Percentiles rank a stretch among this genome's conserved stretches.
Evolutionary conservation across 2,113 vertebrate species (phyloP).

Genomic region (Excalfactoria chinensis): DNA sequence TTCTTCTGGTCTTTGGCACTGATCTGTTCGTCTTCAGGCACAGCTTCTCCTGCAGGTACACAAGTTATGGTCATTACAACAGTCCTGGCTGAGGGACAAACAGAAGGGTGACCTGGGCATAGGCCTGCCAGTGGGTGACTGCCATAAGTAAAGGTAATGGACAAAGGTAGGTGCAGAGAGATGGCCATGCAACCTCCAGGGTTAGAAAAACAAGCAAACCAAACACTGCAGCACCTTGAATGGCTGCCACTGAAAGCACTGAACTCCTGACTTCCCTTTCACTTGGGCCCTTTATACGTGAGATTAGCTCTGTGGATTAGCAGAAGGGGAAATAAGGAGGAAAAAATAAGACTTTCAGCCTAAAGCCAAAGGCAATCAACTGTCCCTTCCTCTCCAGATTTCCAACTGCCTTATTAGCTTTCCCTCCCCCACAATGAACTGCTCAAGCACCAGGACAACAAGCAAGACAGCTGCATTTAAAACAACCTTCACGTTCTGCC

Average conservation of each 20-base stretch:
- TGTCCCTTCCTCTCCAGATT: not conserved
- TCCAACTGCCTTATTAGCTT: not conserved
- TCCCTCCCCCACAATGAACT: not conserved
- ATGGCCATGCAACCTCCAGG: fast-evolving
- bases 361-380: not conserved
- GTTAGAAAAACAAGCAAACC: not conserved
- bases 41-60: constrained; percentile 83
- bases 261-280: not conserved
- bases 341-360: not conserved
- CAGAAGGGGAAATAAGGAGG: not conserved
- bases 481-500: not conserved
- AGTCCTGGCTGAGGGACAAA: not conserved
- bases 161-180: not conserved
- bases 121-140: not conserved
- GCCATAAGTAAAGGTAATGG: fast-evolving
- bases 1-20: constrained; percentile 88
- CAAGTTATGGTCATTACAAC: not conserved
- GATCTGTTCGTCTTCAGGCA: constrained; percentile 90
- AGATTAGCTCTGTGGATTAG: not conserved
- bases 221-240: not conserved
- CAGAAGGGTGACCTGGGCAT: not conserved
- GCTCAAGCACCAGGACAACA: not conserved
- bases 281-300: not conserved
- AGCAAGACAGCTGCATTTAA: not conserved
- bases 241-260: not conserved